Evolutionary conservation across 2,888 invertebrate genomes (phyloP), one percentile per base, ranked within the genome.

Genomic region (Callosobruchus maculatus): DNA sequence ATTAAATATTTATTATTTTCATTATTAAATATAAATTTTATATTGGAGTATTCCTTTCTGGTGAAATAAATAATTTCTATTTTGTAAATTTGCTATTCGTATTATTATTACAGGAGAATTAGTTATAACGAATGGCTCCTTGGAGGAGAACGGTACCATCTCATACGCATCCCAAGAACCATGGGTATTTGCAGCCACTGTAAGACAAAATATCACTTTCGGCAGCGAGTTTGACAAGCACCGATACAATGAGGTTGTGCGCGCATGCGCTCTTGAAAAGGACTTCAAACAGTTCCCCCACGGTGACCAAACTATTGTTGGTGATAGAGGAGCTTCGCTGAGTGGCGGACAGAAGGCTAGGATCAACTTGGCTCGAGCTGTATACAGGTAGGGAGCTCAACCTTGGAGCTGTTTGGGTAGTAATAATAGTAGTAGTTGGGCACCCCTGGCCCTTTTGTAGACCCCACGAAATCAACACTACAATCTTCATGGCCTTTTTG

Each of bases 131-230:
- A 82, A 85, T 71, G 95, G 96, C 68, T 88, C 87, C 18, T 86
- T 95, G 21, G 88, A 90, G 73, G 88, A 94, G 20, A 89, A 89
- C 72, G 96, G 93, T 1, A 88, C 84, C 66, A 75, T 92, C 20
- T 92, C 93, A 26, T 97, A 96, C 85, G 94, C 95, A 0, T 90
- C 93, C 78, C 96, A 96, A 86, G 95, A 96, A 84, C 91, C 97
- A 7, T 97, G 97, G 97, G 90, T 94, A 0, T 94, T 94, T 84
- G 92, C 92, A 0, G 91, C 91, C 20, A 92, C 94, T 0, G 90
- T 97, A 0, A 88, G 94, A 71, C 95, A 96, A 83, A 97, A 97
- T 86, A 95, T 97, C 81, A 85, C 94, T n/a, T 97, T 97, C 85
- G 96, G 96, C 0, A 87, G 90, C 78, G 87, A 90, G 0, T 93